A percentile compares a stretch with the other conserved stretches of the same genome.
Evolutionary conservation across 2,797 vertebrate genomes (phyloP).

Genomic region (Margarornis squamiger): DNA sequence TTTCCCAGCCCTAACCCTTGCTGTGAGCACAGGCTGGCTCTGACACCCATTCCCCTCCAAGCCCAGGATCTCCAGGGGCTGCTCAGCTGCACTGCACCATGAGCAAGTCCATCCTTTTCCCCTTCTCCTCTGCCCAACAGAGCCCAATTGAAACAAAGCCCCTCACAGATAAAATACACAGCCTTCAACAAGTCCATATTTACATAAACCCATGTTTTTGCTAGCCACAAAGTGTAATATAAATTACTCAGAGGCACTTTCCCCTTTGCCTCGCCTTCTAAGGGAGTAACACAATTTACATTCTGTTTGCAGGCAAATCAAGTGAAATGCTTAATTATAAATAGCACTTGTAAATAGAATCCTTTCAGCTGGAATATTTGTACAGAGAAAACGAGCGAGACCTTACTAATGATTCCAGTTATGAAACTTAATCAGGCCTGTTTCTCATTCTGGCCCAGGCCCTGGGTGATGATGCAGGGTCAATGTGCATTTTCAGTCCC

Average conservation of each 20-base stretch:
- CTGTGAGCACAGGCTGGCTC: neutral
- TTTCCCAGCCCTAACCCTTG: neutral
- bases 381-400: neutral
- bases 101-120: neutral
- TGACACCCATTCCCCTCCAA: neutral
- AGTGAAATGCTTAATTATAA: slow-evolving; percentile 47
- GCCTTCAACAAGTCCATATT: neutral
- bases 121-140: neutral
- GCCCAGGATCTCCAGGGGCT: neutral
- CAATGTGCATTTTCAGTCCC: neutral
- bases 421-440: neutral
- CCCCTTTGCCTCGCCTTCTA: neutral
- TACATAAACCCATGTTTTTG: neutral
- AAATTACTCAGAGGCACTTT: neutral
- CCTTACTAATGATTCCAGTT: slow-evolving; percentile 12
- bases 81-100: neutral
- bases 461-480: neutral
- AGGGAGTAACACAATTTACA: neutral
- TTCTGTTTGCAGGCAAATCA: neutral
- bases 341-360: slow-evolving; percentile 39
- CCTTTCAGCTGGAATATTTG: slow-evolving; percentile 25
- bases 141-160: neutral
- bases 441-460: neutral
- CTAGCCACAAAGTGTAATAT: neutral
- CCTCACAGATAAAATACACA: neutral